Conservation (phyloP, 2,113 vertebrate species). For the Ranitomeya variabilis region DNA sequence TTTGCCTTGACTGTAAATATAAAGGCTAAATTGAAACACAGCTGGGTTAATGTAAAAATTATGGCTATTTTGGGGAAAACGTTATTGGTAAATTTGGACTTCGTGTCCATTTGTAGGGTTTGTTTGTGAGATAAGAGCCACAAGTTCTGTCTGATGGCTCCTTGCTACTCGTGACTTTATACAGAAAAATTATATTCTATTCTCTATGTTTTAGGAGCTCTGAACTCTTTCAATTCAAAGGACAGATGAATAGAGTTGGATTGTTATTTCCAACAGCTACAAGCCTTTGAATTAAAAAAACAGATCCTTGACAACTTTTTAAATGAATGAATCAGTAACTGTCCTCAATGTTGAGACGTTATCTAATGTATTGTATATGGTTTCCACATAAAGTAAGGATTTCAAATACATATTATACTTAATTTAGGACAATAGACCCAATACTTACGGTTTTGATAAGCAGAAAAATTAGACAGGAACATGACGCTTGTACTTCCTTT, state of each 20-base stretch:
- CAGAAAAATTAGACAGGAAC: background rate
- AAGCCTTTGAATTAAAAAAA: no score
- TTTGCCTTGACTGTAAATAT: background rate
- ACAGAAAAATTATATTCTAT: no score
- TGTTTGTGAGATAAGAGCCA: background rate
- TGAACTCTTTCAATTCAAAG: no score
- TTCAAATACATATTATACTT: background rate
- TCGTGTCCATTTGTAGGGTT: background rate
- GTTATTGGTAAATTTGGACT: background rate
- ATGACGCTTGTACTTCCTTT: background rate
- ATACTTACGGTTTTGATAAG: constrained; percentile 1
- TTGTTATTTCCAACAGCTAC: no score
- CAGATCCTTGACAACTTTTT: background rate
- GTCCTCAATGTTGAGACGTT: background rate
- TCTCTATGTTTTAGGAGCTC: no score
- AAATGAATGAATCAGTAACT: background rate
- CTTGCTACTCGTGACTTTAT: background rate
- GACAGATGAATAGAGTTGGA: no score
- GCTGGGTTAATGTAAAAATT: background rate
- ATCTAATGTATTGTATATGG: background rate
- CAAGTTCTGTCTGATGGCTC: no score
- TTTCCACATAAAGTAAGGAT: background rate
- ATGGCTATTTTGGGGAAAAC: background rate
- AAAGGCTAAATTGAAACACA: background rate
- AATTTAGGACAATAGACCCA: background rate